These are phyloP conservation scores for Caenorhabditis tropicalis DNA, from an alignment of 1,140 invertebrate genomes.

Conservation along the genomic window DNA sequence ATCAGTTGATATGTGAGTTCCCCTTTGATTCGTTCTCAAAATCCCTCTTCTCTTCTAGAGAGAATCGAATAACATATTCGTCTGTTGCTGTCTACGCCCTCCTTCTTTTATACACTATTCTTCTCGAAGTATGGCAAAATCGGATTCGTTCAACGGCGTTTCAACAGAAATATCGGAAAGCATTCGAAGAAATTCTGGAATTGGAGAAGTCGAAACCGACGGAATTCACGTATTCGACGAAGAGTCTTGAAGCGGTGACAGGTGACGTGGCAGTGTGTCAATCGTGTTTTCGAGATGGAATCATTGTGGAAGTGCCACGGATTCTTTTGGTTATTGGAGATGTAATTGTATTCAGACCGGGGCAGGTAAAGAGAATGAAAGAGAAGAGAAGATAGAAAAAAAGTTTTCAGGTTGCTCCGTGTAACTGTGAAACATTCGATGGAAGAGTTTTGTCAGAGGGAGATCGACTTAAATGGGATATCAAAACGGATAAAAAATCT, in stretches of 20 bases:
- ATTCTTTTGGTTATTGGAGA: slow-evolving; percentile 46
- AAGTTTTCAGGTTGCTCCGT: slow-evolving; percentile 37
- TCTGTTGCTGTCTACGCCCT: neutral
- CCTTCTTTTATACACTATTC: neutral
- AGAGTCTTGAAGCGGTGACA: slow-evolving; percentile 18
- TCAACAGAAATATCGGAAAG: slow-evolving; percentile 30
- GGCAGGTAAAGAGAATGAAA: slow-evolving; percentile 35
- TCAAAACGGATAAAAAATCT: slow-evolving; percentile 27
- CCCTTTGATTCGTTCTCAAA: neutral
- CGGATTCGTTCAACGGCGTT: slow-evolving; percentile 19
- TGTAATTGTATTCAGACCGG: slow-evolving; percentile 29
- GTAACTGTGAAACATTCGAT: slow-evolving; percentile 24
- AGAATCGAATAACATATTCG: slow-evolving; percentile 8
- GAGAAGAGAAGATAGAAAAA: neutral
- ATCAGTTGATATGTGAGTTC: slow-evolving; percentile 47
- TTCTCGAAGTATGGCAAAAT: slow-evolving; percentile 3
- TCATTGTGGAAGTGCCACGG: slow-evolving; percentile 21
- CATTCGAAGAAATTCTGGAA: neutral
- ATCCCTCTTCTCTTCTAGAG: neutral
- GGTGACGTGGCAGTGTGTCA: slow-evolving; percentile 45
- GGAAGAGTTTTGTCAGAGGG: slow-evolving; percentile 7
- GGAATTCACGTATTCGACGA: neutral
- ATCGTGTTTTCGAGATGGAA: slow-evolving; percentile 26
- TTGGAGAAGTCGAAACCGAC: neutral
- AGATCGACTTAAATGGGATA: slow-evolving; percentile 8